Evolutionary conservation across 2,113 vertebrate species (phyloP).

Genomic region (Callipepla californica): DNA sequence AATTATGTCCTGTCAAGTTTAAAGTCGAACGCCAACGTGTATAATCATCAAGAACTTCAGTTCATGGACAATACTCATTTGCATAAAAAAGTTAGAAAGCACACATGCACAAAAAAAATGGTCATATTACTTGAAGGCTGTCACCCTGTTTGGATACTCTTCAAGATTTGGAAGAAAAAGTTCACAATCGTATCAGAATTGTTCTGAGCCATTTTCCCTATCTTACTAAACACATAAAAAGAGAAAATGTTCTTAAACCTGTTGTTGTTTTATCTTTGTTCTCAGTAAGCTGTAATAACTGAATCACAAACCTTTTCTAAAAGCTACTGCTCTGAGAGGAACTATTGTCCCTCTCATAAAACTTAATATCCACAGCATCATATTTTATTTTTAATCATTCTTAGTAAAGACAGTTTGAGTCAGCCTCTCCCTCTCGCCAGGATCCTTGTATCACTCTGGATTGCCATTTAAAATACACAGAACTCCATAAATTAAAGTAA

Average conservation of each 20-base stretch:
- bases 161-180: neutral
- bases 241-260: neutral
- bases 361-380: conserved; percentile 16
- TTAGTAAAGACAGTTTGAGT: conserved; percentile 23
- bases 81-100: neutral
- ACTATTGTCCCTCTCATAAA: conserved; percentile 38
- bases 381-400: conserved; percentile 37
- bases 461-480: neutral
- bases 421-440: neutral
- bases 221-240: neutral
- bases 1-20: neutral
- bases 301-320: conserved; percentile 27
- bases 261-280: neutral
- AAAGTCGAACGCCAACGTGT: fast-evolving
- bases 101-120: neutral
- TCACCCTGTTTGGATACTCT: neutral
- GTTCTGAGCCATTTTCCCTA: neutral
- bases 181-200: neutral
- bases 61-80: neutral
- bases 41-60: neutral
- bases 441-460: neutral
- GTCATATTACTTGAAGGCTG: neutral
- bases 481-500: conserved; percentile 29
- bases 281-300: conserved; percentile 28
- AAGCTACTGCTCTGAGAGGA: conserved; percentile 22